These are phyloP conservation scores for Sthenelais limicola DNA, from an alignment of 2,888 invertebrate genomes.

Conservation along the genomic window DNA sequence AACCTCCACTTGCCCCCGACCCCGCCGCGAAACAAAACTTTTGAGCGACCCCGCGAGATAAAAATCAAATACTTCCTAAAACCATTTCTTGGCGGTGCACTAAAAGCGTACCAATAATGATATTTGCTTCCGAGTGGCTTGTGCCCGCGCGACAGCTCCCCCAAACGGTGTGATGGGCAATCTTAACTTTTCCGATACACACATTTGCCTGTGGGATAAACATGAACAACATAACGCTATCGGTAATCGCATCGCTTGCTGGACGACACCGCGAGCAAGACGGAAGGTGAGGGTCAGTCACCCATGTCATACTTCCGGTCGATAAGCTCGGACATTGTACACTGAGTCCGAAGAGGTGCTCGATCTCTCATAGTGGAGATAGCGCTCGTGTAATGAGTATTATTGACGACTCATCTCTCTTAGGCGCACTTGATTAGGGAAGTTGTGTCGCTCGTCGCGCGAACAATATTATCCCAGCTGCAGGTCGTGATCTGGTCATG, in stretches of 20 bases:
- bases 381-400: not conserved
- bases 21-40: slow-evolving; percentile 29
- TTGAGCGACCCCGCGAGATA: slow-evolving; percentile 29
- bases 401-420: not conserved
- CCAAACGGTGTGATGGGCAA: not conserved
- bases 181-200: not conserved
- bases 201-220: slow-evolving; percentile 21
- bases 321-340: slow-evolving; percentile 11
- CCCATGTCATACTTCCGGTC: slow-evolving; percentile 19
- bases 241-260: not conserved
- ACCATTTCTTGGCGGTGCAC: slow-evolving; percentile 2
- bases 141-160: not conserved
- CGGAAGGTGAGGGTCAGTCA: slow-evolving; percentile 11
- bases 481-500: slow-evolving; percentile 23
- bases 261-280: slow-evolving; percentile 9
- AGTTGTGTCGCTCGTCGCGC: not conserved
- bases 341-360: not conserved
- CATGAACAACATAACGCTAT: slow-evolving; percentile 25
- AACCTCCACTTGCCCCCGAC: slow-evolving; percentile 36
- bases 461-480: not conserved
- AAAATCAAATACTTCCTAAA: slow-evolving; percentile 35
- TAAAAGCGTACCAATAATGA: slow-evolving; percentile 32
- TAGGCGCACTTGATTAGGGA: slow-evolving; percentile 11
- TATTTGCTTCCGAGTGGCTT: not conserved
- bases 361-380: slow-evolving; percentile 30